A percentile compares a stretch with the other conserved stretches of the same genome.
These are phyloP conservation scores for Cantharis lateralis DNA, from an alignment of 2,888 invertebrate species.

Conservation along the genomic window DNA sequence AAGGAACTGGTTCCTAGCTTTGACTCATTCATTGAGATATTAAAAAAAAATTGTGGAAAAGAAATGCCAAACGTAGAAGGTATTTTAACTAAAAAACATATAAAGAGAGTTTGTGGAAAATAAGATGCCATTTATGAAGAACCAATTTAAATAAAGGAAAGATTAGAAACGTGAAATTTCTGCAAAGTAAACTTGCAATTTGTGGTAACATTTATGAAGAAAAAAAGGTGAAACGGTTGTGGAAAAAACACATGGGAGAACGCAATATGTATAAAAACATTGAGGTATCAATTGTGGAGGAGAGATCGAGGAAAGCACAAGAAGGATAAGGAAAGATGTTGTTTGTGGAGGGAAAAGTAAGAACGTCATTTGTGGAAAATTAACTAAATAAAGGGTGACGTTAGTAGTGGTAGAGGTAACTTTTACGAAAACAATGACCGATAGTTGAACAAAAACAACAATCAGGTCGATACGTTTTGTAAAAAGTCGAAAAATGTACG, in stretches of 20 bases:
- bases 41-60: no score
- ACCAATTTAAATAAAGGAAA: not conserved
- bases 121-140: not conserved
- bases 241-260: no score
- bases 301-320: not conserved
- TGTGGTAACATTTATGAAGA: not conserved
- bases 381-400: not conserved
- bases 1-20: no score
- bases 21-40: no score
- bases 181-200: no score
- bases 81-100: no score
- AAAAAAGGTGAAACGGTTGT: not conserved
- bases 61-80: no score
- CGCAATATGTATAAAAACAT: not conserved
- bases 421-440: not conserved
- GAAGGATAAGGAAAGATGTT: not conserved
- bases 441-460: not conserved
- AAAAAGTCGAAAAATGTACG: constrained; percentile 47
- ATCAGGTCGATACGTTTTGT: not conserved
- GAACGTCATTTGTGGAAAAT: not conserved
- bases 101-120: no score
- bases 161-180: no score
- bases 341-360: not conserved
- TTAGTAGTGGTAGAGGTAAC: not conserved
- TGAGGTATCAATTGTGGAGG: not conserved